These are phyloP conservation scores for Baccha elongata DNA, from an alignment of 2,888 invertebrate species.

Conservation along the genomic window DNA sequence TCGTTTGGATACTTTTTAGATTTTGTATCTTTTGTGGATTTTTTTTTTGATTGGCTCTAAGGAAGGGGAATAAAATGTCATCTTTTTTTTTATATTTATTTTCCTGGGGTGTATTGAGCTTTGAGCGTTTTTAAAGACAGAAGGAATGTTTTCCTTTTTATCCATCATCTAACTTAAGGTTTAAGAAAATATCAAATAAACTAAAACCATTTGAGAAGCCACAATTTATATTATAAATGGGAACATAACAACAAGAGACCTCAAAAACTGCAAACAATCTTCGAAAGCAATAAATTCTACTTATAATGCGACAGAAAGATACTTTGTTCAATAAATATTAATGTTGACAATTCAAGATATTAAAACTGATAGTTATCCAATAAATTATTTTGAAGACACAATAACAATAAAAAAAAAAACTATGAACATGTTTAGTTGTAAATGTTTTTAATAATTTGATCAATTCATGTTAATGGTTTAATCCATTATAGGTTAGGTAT, in stretches of 20 bases:
- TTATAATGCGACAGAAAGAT: slow-evolving; percentile 15
- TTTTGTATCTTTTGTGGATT: slow-evolving; percentile 11
- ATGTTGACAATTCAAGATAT: slow-evolving; percentile 22
- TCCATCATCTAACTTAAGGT: slow-evolving; percentile 21
- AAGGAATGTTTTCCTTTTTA: not conserved
- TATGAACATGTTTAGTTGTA: not conserved
- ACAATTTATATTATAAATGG: not conserved
- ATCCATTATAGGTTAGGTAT: not conserved
- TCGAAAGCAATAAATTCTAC: slow-evolving; percentile 14
- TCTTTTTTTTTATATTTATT: slow-evolving; percentile 11
- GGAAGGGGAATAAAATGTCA: slow-evolving; percentile 15
- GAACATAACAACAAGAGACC: not conserved
- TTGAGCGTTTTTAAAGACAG: not conserved
- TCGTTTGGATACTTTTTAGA: slow-evolving; percentile 19
- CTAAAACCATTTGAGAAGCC: slow-evolving; percentile 9
- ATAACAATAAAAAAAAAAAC: not conserved
- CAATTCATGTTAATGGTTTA: not conserved
- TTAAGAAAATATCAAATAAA: slow-evolving; percentile 6
- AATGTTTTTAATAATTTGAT: slow-evolving; percentile 9
- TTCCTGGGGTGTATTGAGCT: not conserved
- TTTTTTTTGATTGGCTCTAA: slow-evolving; percentile 10
- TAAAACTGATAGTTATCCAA: slow-evolving; percentile 18
- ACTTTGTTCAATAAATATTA: slow-evolving; percentile 1
- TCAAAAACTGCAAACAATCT: not conserved
- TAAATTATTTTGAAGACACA: slow-evolving; percentile 31